Conservation (phyloP, 2,888 invertebrate genomes). For the Ramazzottius varieornatus region DNA sequence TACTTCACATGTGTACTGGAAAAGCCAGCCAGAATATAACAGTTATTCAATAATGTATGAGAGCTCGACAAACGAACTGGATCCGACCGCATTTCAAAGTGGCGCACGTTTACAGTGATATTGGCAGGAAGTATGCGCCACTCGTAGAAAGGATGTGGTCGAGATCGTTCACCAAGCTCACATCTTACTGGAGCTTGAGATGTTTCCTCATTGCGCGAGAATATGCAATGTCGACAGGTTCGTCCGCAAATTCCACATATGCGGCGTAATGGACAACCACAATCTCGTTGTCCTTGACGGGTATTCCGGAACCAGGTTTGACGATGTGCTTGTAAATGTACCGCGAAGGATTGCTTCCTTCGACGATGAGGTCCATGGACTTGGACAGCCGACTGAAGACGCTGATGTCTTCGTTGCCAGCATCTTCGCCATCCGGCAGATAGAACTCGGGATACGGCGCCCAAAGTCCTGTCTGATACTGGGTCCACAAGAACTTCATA, state of each 20-base stretch:
- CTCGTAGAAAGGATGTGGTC: too few species aligned
- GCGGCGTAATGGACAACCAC: neutral
- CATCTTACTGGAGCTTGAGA: neutral
- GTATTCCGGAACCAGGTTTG: neutral
- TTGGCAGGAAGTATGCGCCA: too few species aligned
- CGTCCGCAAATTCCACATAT: neutral
- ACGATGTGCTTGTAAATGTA: neutral
- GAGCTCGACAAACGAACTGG: too few species aligned
- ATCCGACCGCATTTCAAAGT: too few species aligned
- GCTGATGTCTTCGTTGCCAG: neutral
- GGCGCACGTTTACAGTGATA: too few species aligned
- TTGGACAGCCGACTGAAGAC: neutral
- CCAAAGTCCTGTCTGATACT: too few species aligned
- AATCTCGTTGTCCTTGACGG: neutral
- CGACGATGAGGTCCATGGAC: neutral
- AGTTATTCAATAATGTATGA: too few species aligned
- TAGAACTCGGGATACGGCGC: neutral
- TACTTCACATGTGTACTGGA: too few species aligned
- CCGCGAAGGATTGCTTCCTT: neutral
- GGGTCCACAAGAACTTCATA: too few species aligned
- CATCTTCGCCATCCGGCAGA: neutral
- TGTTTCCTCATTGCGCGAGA: neutral
- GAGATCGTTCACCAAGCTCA: too few species aligned
- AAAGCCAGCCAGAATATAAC: too few species aligned
- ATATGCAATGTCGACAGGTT: neutral